Evolutionary conservation across 1,140 invertebrate species (phyloP).

Genomic region (Arctopsyche grandis): DNA sequence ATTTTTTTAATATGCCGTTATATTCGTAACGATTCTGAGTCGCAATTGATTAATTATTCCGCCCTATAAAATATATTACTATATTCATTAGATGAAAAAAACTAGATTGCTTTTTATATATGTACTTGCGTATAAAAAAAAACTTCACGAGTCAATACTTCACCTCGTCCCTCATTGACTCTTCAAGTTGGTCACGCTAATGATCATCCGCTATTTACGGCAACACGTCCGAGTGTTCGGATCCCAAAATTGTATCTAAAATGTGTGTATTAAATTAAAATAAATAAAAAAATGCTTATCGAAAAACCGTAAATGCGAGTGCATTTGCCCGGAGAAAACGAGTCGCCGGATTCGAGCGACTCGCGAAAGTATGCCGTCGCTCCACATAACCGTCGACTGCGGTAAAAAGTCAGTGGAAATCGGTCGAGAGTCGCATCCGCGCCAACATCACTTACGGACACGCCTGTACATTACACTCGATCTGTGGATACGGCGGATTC

Average conservation of each 20-base stretch:
- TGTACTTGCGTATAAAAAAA: no score
- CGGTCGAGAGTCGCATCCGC: background rate
- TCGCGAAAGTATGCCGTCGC: conserved; percentile 36
- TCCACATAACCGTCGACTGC: conserved; percentile 13
- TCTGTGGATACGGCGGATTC: background rate
- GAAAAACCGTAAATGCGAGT: background rate
- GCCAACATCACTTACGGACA: background rate
- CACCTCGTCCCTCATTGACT: no score
- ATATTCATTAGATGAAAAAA: no score
- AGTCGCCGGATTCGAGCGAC: background rate
- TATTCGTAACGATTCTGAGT: no score
- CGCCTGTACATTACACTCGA: background rate
- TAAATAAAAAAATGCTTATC: background rate
- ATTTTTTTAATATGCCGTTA: no score
- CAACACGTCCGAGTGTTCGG: background rate
- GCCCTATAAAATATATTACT: no score
- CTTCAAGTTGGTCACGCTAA: no score
- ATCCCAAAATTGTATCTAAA: background rate
- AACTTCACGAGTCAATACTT: no score
- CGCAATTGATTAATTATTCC: no score
- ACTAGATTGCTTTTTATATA: no score
- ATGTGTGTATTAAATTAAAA: background rate
- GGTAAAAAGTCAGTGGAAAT: conserved; percentile 6
- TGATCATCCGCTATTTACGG: no score
- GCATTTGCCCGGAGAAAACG: conserved; percentile 10